Base-by-base conservation (phyloP, 1,140 invertebrate species). In the Drosophila pectinifera region DNA sequence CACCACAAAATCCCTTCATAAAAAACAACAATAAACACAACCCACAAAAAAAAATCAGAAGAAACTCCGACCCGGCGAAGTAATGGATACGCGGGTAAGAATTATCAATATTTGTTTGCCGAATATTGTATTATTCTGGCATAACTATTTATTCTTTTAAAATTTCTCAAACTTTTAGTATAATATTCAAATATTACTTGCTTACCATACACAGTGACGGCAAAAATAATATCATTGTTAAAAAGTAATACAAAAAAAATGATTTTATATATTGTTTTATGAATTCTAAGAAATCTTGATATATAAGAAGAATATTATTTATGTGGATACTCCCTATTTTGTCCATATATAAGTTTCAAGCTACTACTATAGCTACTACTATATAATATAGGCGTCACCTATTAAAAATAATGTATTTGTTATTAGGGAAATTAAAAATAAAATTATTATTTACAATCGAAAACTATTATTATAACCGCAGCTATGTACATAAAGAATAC, bases 51-150 rank as follows among this genome's bases (percentile, higher is more conserved):
- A 51, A 34, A 53, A 53, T 20, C 64, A 91, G 90, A 91, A 91
- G 81, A 98, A 97, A 95, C 96, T 98, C 93, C 96, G 97, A 91
- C 97, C 97, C 73, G 97, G 97, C 93, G 97, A 98, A 94, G 96
- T 98, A 92, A 97, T 97, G 94, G 97, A 98, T 92, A 96, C 95
- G 94, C 97, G 97, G 97, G 97, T 98, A 97, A 97, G 96, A 84
- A 39, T 16, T 38, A n/a, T 34, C 22, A 20, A 28, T n/a, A 51
- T 51, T 34, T 55, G 26, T 51, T 31, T 43, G 24, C 24, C 10
- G 10, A 24, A 49, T 43, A 14, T 51, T 24, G 4, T 34, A 38
- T 39, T 28, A 41, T 28, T 48, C 10, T 14, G 5, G 28, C 1
- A 6, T 3, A 46, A 46, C 7, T 20, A 31, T 18, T 20, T 14